Percentiles rank a stretch among this genome's conserved stretches.
Conservation (phyloP, 2,797 vertebrate genomes). For the Saxicola maurus region DNA sequence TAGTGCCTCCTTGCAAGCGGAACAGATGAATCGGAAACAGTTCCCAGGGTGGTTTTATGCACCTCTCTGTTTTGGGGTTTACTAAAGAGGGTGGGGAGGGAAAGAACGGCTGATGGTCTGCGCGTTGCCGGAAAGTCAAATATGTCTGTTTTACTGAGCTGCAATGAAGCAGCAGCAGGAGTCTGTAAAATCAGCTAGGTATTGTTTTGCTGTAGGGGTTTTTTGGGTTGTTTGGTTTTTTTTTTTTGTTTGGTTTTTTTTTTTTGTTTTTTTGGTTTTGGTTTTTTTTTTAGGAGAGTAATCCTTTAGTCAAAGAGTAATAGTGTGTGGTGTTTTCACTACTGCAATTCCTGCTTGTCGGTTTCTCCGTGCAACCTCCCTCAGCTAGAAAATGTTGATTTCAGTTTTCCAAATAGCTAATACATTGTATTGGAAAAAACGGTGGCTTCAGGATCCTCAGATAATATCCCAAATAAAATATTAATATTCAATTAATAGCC, state of each 20-base stretch:
- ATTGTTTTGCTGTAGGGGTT: background rate
- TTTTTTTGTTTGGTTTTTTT: no score
- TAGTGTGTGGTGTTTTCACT: background rate
- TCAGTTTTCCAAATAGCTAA: background rate
- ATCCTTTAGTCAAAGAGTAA: background rate
- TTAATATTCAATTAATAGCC: background rate
- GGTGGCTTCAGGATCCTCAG: background rate
- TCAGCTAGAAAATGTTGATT: background rate
- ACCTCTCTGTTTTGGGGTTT: background rate
- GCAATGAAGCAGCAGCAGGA: background rate
- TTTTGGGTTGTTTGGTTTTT: no score
- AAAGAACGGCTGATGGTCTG: background rate
- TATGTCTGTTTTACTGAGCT: background rate
- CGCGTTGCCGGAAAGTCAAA: background rate
- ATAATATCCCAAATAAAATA: background rate
- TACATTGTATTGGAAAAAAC: background rate
- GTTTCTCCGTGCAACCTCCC: background rate
- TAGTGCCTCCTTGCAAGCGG: background rate
- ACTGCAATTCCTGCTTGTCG: accelerated
- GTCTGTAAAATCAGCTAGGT: background rate
- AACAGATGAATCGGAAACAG: background rate
- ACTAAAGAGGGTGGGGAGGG: background rate
- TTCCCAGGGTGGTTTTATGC: background rate
- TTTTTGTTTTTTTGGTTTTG: no score
- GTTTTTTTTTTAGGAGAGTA: background rate